These are phyloP conservation scores for Onychomys torridus DNA, from an alignment of 2,797 vertebrate species.

Conservation along the genomic window DNA sequence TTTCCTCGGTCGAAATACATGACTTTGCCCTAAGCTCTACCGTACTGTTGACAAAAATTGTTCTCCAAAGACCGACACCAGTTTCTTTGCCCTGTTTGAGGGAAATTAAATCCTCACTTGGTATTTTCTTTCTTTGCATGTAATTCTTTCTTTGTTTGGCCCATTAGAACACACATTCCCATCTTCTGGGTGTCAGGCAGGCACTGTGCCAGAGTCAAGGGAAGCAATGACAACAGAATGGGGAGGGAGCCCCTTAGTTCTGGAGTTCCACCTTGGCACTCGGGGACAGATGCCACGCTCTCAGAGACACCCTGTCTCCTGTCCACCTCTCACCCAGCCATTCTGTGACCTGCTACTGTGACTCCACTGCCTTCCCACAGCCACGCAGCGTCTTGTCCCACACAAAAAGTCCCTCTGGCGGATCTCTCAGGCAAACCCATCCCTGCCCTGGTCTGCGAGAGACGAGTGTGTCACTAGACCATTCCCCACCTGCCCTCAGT, in stretches of 20 bases:
- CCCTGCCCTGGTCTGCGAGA: neutral
- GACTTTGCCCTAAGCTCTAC: constrained; percentile 58
- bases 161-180: constrained; percentile 1
- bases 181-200: neutral
- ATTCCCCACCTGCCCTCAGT: neutral
- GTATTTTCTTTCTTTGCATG: constrained; percentile 56
- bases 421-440: neutral
- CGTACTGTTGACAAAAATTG: constrained; percentile 53
- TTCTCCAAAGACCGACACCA: constrained; percentile 53
- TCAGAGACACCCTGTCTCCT: neutral
- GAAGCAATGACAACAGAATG: neutral
- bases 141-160: neutral
- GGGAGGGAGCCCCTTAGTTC: neutral
- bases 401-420: neutral
- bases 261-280: neutral
- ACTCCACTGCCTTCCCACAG: neutral
- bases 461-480: neutral
- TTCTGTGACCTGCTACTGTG: neutral
- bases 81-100: constrained; percentile 58
- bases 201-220: neutral
- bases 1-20: constrained; percentile 50
- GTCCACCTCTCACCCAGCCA: neutral
- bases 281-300: neutral
- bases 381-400: neutral
- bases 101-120: constrained; percentile 29